Conservation (phyloP, 2,797 vertebrate species). For the Sciaenops ocellatus region DNA sequence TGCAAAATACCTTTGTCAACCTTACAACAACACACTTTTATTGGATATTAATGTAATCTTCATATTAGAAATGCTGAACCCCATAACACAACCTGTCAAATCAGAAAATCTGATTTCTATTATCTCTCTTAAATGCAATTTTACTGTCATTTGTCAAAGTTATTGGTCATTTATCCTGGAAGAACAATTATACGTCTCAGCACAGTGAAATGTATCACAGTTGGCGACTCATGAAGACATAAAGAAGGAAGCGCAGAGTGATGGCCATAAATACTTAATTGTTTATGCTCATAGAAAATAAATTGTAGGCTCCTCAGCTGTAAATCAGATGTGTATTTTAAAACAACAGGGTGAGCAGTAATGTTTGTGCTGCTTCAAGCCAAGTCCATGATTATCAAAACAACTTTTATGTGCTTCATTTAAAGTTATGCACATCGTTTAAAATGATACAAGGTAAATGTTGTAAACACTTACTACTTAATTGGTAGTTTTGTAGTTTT, state of each 20-base stretch:
- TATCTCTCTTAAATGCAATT: constrained; percentile 78
- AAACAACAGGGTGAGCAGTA: constrained; percentile 36
- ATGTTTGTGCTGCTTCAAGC: constrained; percentile 35
- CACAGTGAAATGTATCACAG: constrained; percentile 65
- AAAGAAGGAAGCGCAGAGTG: constrained; percentile 68
- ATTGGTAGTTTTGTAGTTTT: constrained; percentile 4
- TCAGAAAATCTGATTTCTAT: constrained; percentile 74
- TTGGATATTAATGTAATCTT: constrained; percentile 73
- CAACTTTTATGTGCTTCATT: constrained; percentile 47
- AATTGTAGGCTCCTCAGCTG: constrained; percentile 45
- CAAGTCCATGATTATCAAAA: constrained; percentile 43
- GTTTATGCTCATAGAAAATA: constrained; percentile 67
- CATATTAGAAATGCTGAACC: constrained; percentile 77
- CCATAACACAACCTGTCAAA: constrained; percentile 71
- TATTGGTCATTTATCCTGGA: constrained; percentile 77
- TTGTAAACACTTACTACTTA: constrained; percentile 29
- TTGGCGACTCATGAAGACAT: constrained; percentile 70
- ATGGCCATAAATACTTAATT: constrained; percentile 75
- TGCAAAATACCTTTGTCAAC: constrained; percentile 57
- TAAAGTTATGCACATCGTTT: constrained; percentile 30
- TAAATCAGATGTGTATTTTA: constrained; percentile 65
- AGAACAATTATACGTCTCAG: constrained; percentile 61
- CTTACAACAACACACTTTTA: constrained; percentile 64
- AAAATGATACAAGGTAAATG: constrained; percentile 25
- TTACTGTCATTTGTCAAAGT: constrained; percentile 80